Percentiles rank a stretch among this genome's conserved stretches.
These are phyloP conservation scores for Diploscapter pachys DNA, from an alignment of 1,140 invertebrate species.

Conservation along the genomic window DNA sequence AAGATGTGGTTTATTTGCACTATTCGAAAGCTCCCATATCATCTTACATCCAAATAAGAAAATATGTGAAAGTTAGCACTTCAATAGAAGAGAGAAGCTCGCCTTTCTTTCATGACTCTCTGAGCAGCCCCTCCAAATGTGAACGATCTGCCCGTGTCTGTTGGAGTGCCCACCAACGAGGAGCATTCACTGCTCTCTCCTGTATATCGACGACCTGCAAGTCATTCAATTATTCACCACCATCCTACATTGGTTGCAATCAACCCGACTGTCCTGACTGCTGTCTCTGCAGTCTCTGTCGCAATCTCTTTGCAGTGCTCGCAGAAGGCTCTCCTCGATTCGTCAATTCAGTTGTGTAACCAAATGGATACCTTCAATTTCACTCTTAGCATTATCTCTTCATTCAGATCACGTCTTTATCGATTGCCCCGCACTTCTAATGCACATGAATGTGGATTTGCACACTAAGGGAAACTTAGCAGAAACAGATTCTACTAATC, in stretches of 20 bases:
- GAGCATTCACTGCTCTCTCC: constrained; percentile 57
- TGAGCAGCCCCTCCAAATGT: constrained; percentile 48
- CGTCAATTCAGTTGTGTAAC: constrained; percentile 56
- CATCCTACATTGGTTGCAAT: neutral
- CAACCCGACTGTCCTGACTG: constrained; percentile 57
- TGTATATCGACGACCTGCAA: constrained; percentile 53
- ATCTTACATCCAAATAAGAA: too few species aligned
- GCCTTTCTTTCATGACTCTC: constrained; percentile 29
- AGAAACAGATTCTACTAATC: too few species aligned
- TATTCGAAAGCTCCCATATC: too few species aligned
- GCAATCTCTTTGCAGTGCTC: constrained; percentile 54
- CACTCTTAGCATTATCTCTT: too few species aligned
- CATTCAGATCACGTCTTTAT: too few species aligned
- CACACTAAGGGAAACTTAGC: neutral
- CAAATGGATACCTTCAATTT: constrained; percentile 45
- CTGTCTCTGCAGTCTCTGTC: constrained; percentile 54
- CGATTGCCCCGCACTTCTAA: too few species aligned
- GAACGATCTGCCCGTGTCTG: constrained; percentile 58
- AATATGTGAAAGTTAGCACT: too few species aligned
- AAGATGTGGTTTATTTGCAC: too few species aligned
- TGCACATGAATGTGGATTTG: neutral
- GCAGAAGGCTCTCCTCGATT: constrained; percentile 52
- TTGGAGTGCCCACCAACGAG: constrained; percentile 57
- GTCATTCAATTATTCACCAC: constrained; percentile 12
- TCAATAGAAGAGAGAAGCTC: too few species aligned